These are phyloP conservation scores for Romanomermis culicivorax DNA, from an alignment of 2,888 invertebrate species.

Conservation along the genomic window DNA sequence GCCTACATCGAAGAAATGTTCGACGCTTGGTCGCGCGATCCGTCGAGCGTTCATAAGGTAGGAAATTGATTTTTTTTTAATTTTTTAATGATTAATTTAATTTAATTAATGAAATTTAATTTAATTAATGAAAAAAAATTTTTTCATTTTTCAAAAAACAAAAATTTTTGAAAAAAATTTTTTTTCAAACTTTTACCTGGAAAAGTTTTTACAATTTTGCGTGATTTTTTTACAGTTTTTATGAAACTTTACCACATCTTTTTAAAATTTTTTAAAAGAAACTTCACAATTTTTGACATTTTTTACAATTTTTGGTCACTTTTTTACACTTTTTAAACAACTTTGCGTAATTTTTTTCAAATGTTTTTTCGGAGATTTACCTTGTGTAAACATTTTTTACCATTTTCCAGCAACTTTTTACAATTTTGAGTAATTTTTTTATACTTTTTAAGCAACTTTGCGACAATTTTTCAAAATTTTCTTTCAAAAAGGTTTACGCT, in stretches of 20 bases:
- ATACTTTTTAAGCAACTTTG: not conserved
- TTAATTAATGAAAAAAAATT: not conserved
- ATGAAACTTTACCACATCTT: not conserved
- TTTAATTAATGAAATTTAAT: not conserved
- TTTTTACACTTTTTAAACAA: too few relatives aligned
- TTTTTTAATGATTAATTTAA: not conserved
- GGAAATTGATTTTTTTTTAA: constrained; percentile 19
- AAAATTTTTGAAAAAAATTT: too few relatives aligned
- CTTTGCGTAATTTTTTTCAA: too few relatives aligned
- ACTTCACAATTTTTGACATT: too few relatives aligned
- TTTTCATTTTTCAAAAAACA: too few relatives aligned
- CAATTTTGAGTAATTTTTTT: not conserved
- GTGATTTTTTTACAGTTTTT: not conserved
- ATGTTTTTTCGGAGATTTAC: too few relatives aligned
- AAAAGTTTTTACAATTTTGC: not conserved
- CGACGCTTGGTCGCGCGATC: constrained; percentile 79
- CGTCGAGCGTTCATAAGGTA: constrained; percentile 78
- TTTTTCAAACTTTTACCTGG: not conserved
- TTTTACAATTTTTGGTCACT: too few relatives aligned
- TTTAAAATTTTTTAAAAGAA: too few relatives aligned
- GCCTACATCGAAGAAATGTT: constrained; percentile 95
- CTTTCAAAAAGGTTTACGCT: too few relatives aligned
- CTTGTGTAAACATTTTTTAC: too few relatives aligned
- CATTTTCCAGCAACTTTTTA: too few relatives aligned
- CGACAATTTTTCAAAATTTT: not conserved